Evolutionary conservation across 2,113 vertebrate genomes (phyloP).

Genomic region (Telmatochromis sp.): DNA sequence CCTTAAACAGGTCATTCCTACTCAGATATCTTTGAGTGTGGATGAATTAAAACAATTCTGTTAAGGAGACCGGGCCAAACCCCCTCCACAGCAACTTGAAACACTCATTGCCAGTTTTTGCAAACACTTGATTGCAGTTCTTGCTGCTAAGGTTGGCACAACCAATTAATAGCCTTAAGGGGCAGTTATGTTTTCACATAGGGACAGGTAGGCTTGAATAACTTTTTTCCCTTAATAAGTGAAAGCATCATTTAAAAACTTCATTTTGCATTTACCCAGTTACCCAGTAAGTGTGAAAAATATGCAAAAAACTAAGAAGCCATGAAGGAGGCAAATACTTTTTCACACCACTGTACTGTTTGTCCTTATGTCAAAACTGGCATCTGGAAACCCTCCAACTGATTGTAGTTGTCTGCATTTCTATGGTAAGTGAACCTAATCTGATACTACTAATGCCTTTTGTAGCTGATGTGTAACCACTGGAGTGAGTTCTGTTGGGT

Average conservation of each 20-base stretch:
- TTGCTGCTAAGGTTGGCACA: neutral
- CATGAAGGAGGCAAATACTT: neutral
- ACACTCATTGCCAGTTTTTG: neutral
- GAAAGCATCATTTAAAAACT: neutral
- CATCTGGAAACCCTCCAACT: neutral
- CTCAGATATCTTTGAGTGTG: neutral
- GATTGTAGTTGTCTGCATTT: neutral
- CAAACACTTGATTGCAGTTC: neutral
- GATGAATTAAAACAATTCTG: neutral
- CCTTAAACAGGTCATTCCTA: neutral
- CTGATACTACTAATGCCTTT: neutral
- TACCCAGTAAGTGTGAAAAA: neutral
- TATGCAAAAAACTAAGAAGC: neutral
- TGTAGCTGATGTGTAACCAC: slow-evolving; percentile 7
- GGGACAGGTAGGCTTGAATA: neutral
- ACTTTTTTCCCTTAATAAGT: neutral
- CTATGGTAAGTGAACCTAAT: neutral
- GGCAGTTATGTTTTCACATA: neutral
- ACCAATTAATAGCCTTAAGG: neutral
- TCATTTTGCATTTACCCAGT: neutral
- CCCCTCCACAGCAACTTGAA: neutral
- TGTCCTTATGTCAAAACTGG: neutral
- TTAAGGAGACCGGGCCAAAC: neutral
- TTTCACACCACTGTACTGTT: neutral
- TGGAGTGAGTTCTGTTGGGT: neutral